Evolutionary conservation across 1,140 invertebrate species (phyloP).

Genomic region (Saccostrea glomerata): DNA sequence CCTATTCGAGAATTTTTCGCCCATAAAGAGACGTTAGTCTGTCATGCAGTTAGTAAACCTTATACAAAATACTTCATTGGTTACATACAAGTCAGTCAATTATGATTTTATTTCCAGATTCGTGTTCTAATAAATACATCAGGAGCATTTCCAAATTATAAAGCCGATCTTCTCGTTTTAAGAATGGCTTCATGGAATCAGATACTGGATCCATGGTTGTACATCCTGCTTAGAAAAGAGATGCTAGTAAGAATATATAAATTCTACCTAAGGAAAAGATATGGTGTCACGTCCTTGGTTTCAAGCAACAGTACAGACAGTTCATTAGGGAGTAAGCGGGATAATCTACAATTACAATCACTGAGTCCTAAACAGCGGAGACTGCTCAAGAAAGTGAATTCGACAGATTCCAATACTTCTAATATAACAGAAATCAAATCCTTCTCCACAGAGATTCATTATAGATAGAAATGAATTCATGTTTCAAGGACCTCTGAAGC

Average conservation of each 20-base stretch:
- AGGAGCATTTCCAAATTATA: constrained; percentile 55
- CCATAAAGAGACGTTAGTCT: no score
- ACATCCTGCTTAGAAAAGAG: constrained; percentile 77
- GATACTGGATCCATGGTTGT: constrained; percentile 78
- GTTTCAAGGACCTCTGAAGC: no score
- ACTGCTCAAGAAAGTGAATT: neutral
- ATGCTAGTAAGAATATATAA: constrained; percentile 24
- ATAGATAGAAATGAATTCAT: no score
- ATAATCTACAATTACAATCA: neutral
- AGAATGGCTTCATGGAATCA: constrained; percentile 77
- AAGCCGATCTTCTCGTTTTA: constrained; percentile 71
- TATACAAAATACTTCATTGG: neutral
- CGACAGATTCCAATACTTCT: neutral
- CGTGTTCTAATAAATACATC: constrained; percentile 73
- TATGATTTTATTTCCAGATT: constrained; percentile 66
- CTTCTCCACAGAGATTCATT: neutral
- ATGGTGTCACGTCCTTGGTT: neutral
- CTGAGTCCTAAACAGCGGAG: neutral
- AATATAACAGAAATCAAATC: neutral
- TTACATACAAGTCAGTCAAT: neutral
- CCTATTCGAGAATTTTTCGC: no score
- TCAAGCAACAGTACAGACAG: neutral
- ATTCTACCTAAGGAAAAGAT: neutral
- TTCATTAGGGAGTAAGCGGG: neutral
- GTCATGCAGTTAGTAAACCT: no score